Base-by-base conservation (phyloP, 2,797 vertebrate genomes). In the Clarias laeviceps region DNA sequence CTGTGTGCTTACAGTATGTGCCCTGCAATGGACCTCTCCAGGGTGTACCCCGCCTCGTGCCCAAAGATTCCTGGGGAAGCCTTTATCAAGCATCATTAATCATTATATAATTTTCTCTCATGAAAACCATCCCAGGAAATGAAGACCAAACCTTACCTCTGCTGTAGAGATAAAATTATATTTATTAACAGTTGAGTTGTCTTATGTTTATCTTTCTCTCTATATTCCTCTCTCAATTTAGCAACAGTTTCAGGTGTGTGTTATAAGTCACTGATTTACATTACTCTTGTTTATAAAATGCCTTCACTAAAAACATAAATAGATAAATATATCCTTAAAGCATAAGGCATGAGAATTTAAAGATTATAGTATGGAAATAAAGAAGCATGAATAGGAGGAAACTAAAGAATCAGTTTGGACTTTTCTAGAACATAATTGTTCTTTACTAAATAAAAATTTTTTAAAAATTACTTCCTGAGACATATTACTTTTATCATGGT, bases 261-360 rank as follows among this genome's bases (percentile, higher is more conserved):
- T n/a, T 40, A 37, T 61, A 84, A 34, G 54, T 61, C n/a, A 45
- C 29, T 32, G 15, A 84, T 84, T 61, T 80, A 32, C 54, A 84
- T 24, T 40, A 24, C 17, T 76, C 37, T 15, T 69, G 17, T 69
- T 32, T 18, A 29, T 24, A 27, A 57, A 57, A 61, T 70, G 68
- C 57, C 62, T 37, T 61, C 18, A 66, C 37, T 15, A 45, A 45
- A 45, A 45, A 45, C 8, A 45, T 45, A 45, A 45, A 40, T 20
- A 11, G 22, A 77, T 27, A 65, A 29, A 29, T 29, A 50, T n/a
- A 74, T 29, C 45, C 45, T 29, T 9, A 32, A 76, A 57, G 73
- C 27, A 56, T 56, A 18, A 56, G 27, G 24, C 5, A 0, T 29
- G 45, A 54, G 70, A 66, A 37, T 15, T 24, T 15, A 54, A 54